phyloP scores from a whole-genome alignment of 2,888 invertebrate species.

The Nephrotoma appendiculata region DNA sequence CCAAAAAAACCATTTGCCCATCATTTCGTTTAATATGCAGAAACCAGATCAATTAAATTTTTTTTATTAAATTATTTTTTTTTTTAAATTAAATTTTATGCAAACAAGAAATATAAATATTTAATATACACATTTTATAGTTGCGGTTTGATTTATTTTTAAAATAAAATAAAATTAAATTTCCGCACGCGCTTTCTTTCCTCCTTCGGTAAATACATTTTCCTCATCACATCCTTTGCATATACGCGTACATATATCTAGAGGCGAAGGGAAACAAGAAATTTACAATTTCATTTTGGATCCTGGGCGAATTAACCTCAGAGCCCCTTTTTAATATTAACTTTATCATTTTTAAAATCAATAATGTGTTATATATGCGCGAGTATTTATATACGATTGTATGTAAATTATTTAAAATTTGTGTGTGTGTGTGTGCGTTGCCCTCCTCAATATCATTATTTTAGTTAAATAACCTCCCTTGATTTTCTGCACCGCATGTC shows the following conservation, averaged over 20 bases:
- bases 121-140: neutral
- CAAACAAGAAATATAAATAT: neutral
- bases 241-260: neutral
- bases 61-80: neutral
- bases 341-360: neutral
- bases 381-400: no score
- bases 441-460: no score
- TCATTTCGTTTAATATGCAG: neutral
- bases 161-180: neutral
- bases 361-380: neutral
- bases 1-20: neutral
- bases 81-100: neutral
- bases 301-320: neutral
- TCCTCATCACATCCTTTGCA: neutral
- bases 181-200: neutral
- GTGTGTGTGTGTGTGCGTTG: no score
- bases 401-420: no score
- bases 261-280: neutral
- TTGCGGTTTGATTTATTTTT: neutral
- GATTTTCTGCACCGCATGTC: no score
- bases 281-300: neutral
- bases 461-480: no score
- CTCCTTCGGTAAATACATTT: neutral
- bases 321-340: neutral
- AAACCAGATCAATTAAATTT: neutral